Conservation (phyloP, 1,140 invertebrate species). For the Drosophila parvula region DNA sequence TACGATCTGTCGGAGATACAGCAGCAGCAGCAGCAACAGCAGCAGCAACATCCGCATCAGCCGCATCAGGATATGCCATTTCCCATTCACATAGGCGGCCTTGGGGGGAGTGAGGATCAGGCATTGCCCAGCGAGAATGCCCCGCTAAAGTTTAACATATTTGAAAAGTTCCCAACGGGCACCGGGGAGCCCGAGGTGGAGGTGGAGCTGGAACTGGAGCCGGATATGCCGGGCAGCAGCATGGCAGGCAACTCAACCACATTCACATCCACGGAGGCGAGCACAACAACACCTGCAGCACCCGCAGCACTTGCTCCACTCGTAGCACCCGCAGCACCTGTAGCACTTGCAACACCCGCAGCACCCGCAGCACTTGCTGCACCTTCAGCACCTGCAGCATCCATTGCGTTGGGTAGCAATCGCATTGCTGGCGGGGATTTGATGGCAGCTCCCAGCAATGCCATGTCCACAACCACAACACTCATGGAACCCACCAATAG, state of each 20-base stretch:
- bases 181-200: slow-evolving; percentile 28
- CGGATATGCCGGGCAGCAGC: neutral
- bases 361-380: no score
- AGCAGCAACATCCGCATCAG: neutral
- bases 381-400: slow-evolving; percentile 13
- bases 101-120: slow-evolving; percentile 48
- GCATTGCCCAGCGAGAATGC: slow-evolving; percentile 76
- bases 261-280: slow-evolving; percentile 4
- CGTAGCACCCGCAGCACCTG: slow-evolving; percentile 18
- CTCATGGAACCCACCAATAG: slow-evolving; percentile 21
- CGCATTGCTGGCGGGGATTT: slow-evolving; percentile 46
- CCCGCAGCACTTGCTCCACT: no score
- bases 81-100: slow-evolving; percentile 5
- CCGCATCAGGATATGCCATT: neutral
- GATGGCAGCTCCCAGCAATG: slow-evolving; percentile 48
- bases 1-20: slow-evolving; percentile 24
- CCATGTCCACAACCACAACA: slow-evolving; percentile 37
- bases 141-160: slow-evolving; percentile 80
- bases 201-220: slow-evolving; percentile 1
- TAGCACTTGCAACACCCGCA: neutral
- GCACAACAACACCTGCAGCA: neutral
- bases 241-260: slow-evolving; percentile 5
- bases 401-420: slow-evolving; percentile 6
- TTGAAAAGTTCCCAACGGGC: slow-evolving; percentile 71
- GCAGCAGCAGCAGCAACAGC: neutral